Evolutionary conservation across 2,888 invertebrate genomes (phyloP).

Genomic region (Orthonychiurus folsomi): DNA sequence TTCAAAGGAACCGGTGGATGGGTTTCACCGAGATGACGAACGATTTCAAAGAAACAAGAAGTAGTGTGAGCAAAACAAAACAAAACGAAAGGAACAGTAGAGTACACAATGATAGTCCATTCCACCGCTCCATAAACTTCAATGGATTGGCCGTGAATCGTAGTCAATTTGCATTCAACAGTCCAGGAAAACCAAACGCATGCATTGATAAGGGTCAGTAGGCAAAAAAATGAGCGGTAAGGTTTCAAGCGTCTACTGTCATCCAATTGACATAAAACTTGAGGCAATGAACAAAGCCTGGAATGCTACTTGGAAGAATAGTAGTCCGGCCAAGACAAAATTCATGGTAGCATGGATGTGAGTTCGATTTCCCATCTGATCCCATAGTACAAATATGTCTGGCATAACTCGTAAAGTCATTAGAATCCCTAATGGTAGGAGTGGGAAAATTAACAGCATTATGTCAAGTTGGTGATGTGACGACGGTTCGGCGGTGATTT

Average conservation of each 20-base stretch:
- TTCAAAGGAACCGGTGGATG: background rate
- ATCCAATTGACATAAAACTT: background rate
- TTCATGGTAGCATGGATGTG: background rate
- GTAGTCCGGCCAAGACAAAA: background rate
- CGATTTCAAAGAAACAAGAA: conserved; percentile 10
- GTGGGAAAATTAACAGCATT: conserved; percentile 9
- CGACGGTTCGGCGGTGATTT: background rate
- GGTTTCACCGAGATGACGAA: background rate
- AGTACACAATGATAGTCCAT: conserved; percentile 10
- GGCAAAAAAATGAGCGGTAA: background rate
- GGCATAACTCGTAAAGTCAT: conserved; percentile 3
- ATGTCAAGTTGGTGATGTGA: background rate
- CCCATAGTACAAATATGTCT: background rate
- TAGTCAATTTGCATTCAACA: background rate
- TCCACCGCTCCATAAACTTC: conserved; percentile 5
- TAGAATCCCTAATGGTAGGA: conserved; percentile 11
- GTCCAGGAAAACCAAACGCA: conserved; percentile 13
- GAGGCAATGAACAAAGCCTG: conserved; percentile 10
- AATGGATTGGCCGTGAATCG: conserved; percentile 2
- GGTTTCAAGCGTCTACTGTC: background rate
- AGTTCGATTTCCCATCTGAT: background rate
- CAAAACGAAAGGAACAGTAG: conserved; percentile 9
- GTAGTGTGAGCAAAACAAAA: conserved; percentile 12
- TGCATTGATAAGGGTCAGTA: background rate
- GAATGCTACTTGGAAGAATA: conserved; percentile 4